Evolutionary conservation across 2,888 invertebrate species (phyloP), one percentile per base, ranked within the genome.

Genomic region (Drosophila meridionalis): DNA sequence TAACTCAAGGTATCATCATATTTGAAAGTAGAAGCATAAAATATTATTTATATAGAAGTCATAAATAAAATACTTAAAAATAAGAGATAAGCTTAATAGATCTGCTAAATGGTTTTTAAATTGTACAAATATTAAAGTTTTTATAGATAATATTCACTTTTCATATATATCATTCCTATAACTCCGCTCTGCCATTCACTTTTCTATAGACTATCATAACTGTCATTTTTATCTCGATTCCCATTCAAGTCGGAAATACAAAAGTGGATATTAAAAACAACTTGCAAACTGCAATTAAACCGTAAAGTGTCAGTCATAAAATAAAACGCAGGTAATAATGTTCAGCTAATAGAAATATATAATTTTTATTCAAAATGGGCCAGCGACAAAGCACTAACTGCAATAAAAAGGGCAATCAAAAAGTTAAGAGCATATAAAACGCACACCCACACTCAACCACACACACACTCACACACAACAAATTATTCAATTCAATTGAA

Each of bases 401-500:
- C 45, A 43, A 45, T 36, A 45, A 36, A 61, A 64, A 64, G 50
- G 64, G 71, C 72, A 80, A 75, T 77, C 73, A 72, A 74, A 74
- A 76, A 67, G 69, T 64, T 59, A 61, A 83, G 64, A 65, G 80
- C 69, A 70, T 73, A 85, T 80, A 85, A 82, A 85, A 83, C 69
- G 72, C 81, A 83, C 72, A 74, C 70, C 60, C 43, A 3, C 62
- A 38, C 52, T 32, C 45, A 48, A 28, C 3, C 61, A 76, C 69
- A 69, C 78, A 80, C 74, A 73, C 70, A 56, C 48, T 42, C 45
- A 55, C 7, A 8, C 63, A 28, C 71, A 38, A 68, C 81, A 78
- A 83, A 85, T 86, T 88, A 85, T 85, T 88, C 78, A 86, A 88
- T 88, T 87, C 76, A 83, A 73, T 82, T 85, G 80, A 70, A 69